Evolutionary conservation across 2,113 vertebrate genomes (phyloP), one percentile per base, ranked within the genome.

Genomic region (Anas platyrhynchos): DNA sequence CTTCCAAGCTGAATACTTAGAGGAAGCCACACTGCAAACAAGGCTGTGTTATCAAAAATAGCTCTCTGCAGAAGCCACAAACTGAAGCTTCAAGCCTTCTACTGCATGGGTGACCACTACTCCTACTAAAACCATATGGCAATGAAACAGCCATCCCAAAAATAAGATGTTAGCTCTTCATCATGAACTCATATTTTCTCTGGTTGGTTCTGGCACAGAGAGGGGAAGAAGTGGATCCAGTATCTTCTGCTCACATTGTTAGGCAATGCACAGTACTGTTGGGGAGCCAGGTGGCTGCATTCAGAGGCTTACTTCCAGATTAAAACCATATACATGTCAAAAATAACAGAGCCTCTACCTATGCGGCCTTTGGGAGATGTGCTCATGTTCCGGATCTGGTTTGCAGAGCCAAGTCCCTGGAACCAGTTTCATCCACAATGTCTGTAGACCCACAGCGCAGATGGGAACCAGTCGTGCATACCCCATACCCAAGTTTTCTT

Each of bases 271-370:
- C 32, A 77, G 55, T 61, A 71, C 29, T 72, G 50, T 22, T 73
- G 43, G 61, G 38, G 85, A 93, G 79, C 82, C 93, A 91, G 83
- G 63, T 83, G 89, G 17, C 72, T 93, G 46, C 61, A 93, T 78
- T 59, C 92, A 86, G 66, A 74, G 69, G 34, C 91, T 93, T 79
- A 23, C 54, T 79, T 93, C 89, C 67, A 92, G 89, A 96, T 94
- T 92, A 91, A 96, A 96, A 92, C 66, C 95, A 96, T 81, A 91
- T 69, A 84, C 20, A 26, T 63, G 84, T 93, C 27, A 89, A 91
- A 94, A 93, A 89, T 66, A 93, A 89, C 62, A 82, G 34, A 80
- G 75, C 29, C 48, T 76, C 50, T 87, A 96, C 94, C 93, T 96
- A 93, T 87, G 78, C 8, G 7, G 89, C 69, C 86, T 89, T 67